Evolutionary conservation across 2,797 vertebrate genomes (phyloP).

Genomic region (Urosaurus nigricauda): DNA sequence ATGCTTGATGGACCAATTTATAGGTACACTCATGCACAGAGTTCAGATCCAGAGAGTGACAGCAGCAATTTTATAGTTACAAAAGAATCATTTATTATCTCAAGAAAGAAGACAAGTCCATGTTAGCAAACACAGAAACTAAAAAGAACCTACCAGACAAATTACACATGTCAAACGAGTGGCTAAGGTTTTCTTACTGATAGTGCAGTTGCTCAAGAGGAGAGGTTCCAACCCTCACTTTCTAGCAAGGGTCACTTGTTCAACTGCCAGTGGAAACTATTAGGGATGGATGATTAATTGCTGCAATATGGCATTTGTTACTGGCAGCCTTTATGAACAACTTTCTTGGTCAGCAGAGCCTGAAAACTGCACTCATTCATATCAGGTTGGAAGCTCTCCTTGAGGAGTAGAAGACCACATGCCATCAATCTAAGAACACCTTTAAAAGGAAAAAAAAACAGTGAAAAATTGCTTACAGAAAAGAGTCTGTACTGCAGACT

Average conservation of each 20-base stretch:
- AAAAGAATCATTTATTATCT: slow-evolving; percentile 4
- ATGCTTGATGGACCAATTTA: slow-evolving; percentile 27
- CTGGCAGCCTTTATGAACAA: slow-evolving; percentile 54
- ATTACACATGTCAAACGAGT: slow-evolving; percentile 16
- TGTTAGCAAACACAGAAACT: slow-evolving; percentile 29
- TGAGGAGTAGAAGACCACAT: slow-evolving; percentile 16
- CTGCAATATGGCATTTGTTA: slow-evolving; percentile 52
- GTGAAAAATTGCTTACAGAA: too few relatives aligned
- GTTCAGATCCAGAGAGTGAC: slow-evolving; percentile 20
- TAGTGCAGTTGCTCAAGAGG: not conserved
- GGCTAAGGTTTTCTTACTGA: not conserved
- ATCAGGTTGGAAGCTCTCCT: slow-evolving; percentile 13
- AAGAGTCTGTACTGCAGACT: not conserved
- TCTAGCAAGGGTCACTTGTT: slow-evolving; percentile 41
- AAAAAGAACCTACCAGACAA: slow-evolving; percentile 48
- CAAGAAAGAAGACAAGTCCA: not conserved
- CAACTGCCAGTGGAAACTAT: slow-evolving; percentile 59
- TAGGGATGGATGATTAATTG: slow-evolving; percentile 55
- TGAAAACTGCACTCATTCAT: slow-evolving; percentile 32
- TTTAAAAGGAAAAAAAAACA: not conserved
- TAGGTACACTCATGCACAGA: not conserved
- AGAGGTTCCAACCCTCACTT: not conserved
- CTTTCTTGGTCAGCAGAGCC: not conserved
- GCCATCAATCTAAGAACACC: not conserved
- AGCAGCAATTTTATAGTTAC: not conserved